Base-by-base conservation (phyloP, 2,797 vertebrate species). In the Fringilla coelebs region DNA sequence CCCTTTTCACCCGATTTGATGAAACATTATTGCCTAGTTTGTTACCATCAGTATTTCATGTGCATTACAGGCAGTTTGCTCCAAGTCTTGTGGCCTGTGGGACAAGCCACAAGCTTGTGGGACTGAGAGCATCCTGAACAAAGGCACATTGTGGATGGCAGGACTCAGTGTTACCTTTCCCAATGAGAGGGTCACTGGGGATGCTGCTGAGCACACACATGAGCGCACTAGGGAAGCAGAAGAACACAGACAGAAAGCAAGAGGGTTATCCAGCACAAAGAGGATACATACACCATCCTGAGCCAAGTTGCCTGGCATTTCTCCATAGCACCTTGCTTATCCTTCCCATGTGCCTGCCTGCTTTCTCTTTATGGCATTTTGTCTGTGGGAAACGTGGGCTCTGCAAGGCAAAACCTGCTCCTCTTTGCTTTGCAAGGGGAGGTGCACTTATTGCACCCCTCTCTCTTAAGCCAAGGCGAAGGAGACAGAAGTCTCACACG, bases 131-230 rank as follows among this genome's bases (percentile, higher is more conserved):
- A 1, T 11, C n/a, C 21, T 2, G 2, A 85, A 63, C 19, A 74
- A 71, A 75, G 9, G 34, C 40, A 54, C 2, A 0, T 40, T 60
- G 29, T 21, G 52, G 10, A 20, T 49, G 29, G 12, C 61, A 65
- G 61, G 2, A 1, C 21, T 36, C 31, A 3, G 6, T 1, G 0
- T 31, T 43, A n/a, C 49, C 31, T 31, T 65, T 74, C 60, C 74
- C 0, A 0, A 2, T 11, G 24, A 17, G 43, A 24, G 17, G 13
- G 16, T 38, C 0, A 0, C 13, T 15, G 45, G 4, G 22, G 43
- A 43, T 52, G 46, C 25, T 46, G 46, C n/a, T 73, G 49, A 70
- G 49, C 31, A 25, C 45, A 32, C 10, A 6, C 28, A 8, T 4
- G 21, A 74, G 41, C 2, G 2, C 67, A 16, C 16, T 12, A 31